Conservation (phyloP, 2,888 invertebrate genomes). For the Lagria hirta region DNA sequence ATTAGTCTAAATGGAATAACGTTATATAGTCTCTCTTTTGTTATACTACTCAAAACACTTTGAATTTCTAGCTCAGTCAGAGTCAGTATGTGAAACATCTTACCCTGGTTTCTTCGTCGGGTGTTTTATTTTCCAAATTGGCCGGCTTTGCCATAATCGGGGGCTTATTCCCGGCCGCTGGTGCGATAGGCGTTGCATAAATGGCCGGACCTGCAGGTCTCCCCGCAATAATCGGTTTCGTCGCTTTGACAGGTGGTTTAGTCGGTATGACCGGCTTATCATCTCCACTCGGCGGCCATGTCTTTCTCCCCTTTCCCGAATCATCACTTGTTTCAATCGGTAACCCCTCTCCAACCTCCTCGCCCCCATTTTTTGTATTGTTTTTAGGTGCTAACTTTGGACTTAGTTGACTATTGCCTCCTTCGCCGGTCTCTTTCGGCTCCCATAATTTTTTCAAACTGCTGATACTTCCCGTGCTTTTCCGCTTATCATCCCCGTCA, state of each 20-base stretch:
- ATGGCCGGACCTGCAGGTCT: conserved; percentile 62
- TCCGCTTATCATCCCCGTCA: conserved; percentile 80
- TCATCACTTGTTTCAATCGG: conserved; percentile 52
- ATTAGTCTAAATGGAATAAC: neutral
- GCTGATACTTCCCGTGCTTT: conserved; percentile 90
- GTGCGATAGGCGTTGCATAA: conserved; percentile 74
- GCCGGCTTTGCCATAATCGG: conserved; percentile 57
- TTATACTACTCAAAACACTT: neutral
- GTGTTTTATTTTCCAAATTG: conserved; percentile 50
- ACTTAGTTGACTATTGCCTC: conserved; percentile 62
- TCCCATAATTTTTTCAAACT: conserved; percentile 93
- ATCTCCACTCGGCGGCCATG: conserved; percentile 58
- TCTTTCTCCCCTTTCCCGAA: conserved; percentile 51
- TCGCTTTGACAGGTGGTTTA: conserved; percentile 66
- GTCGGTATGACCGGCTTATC: conserved; percentile 72
- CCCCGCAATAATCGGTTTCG: conserved; percentile 58
- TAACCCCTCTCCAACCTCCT: conserved; percentile 52
- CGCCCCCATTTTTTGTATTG: conserved; percentile 50
- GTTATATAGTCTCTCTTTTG: no score
- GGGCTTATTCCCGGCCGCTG: conserved; percentile 49
- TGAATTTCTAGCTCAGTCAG: conserved; percentile 18
- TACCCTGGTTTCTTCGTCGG: conserved; percentile 51
- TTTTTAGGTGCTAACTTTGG: conserved; percentile 64
- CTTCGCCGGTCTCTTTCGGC: conserved; percentile 64
- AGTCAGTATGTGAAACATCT: conserved; percentile 52